Percentiles rank a stretch among this genome's conserved stretches.
phyloP scores from a whole-genome alignment of 92 coral and sea anemone genomes.

The Zoanthus gigantus region DNA sequence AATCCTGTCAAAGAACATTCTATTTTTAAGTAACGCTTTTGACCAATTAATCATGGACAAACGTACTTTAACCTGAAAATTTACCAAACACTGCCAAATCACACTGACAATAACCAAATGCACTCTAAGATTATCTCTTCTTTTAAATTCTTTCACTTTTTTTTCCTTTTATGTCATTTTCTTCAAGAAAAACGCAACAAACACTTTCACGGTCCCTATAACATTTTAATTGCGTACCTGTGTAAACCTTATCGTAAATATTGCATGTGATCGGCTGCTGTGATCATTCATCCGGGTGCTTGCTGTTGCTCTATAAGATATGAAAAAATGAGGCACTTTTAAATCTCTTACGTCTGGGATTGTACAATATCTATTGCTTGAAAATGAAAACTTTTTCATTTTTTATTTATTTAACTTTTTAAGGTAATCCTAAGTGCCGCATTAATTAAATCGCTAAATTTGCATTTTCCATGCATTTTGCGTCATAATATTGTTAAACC shows the following conservation, averaged over 20 bases:
- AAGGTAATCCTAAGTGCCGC: too few species aligned
- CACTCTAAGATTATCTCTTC: neutral
- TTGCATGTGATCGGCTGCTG: conserved; percentile 97
- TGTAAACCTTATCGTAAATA: conserved; percentile 94
- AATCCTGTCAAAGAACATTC: too few species aligned
- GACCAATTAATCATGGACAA: too few species aligned
- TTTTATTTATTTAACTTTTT: too few species aligned
- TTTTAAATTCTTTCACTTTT: neutral
- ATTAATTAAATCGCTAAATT: too few species aligned
- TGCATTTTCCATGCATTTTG: too few species aligned
- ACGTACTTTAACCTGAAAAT: neutral
- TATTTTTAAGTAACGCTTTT: too few species aligned
- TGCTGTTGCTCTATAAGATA: conserved; percentile 84
- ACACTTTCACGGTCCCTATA: neutral
- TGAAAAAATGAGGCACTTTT: neutral
- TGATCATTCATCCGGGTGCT: conserved; percentile 92
- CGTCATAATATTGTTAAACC: too few species aligned
- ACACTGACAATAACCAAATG: neutral
- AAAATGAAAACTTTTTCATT: too few species aligned
- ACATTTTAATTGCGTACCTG: conserved; percentile 57
- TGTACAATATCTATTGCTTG: too few species aligned
- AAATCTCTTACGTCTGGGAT: too few species aligned
- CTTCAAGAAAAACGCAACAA: neutral
- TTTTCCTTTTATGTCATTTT: neutral
- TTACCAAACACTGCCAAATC: neutral